Conservation (phyloP, 2,113 vertebrate genomes). For the Caretta caretta region DNA sequence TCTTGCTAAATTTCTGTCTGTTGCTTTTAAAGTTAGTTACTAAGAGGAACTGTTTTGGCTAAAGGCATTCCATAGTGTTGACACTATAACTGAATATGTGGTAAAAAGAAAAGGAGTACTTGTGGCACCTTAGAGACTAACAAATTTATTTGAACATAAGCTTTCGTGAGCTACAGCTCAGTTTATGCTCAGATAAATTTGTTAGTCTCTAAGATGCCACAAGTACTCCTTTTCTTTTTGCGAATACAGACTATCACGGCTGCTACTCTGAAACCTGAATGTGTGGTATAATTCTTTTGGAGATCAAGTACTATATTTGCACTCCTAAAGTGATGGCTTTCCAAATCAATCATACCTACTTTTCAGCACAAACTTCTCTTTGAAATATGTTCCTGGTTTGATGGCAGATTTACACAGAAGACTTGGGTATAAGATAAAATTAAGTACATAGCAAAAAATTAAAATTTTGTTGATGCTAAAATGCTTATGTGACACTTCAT, state of each 20-base stretch:
- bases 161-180: no score
- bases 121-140: no score
- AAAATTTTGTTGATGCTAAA: background rate
- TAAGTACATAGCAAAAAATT: no score
- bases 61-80: background rate
- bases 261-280: background rate
- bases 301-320: background rate
- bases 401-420: background rate
- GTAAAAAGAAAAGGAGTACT: background rate
- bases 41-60: background rate
- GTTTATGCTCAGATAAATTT: no score
- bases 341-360: background rate
- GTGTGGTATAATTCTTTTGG: background rate
- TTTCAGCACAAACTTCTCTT: background rate
- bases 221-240: no score
- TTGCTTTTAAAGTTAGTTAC: background rate
- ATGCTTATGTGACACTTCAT: background rate
- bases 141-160: no score
- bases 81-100: background rate
- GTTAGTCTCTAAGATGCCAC: no score
- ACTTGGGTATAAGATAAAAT: background rate
- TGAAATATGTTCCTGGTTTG: background rate
- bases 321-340: background rate
- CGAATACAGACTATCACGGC: no score
- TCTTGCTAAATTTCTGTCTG: background rate